Evolutionary conservation across 1,140 invertebrate genomes (phyloP).

Genomic region (Pseudomyrmex pallidus): DNA sequence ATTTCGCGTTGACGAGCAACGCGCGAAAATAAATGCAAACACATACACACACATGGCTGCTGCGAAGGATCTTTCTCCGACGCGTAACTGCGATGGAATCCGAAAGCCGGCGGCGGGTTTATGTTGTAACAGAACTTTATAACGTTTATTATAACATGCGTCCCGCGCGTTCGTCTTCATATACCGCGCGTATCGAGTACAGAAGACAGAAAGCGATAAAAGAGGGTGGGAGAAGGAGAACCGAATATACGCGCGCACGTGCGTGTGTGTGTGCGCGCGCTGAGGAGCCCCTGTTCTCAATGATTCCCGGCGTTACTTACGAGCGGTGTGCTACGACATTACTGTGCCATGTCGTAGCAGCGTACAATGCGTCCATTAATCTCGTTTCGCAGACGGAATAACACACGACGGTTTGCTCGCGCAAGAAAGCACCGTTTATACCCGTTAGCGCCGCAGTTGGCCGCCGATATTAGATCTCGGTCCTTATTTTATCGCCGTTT

Average conservation of each 20-base stretch:
- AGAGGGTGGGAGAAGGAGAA: constrained; percentile 19
- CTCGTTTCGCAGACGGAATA: constrained; percentile 47
- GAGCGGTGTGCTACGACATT: constrained; percentile 44
- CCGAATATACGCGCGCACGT: neutral
- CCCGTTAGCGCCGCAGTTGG: constrained; percentile 33
- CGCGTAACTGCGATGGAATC: neutral
- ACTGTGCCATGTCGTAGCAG: constrained; percentile 42
- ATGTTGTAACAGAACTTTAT: constrained; percentile 18
- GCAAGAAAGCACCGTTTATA: constrained; percentile 49
- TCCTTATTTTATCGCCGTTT: constrained; percentile 12
- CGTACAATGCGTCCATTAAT: constrained; percentile 57
- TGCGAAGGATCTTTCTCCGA: constrained; percentile 7
- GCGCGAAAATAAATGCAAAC: constrained; percentile 4
- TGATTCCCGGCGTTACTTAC: constrained; percentile 48
- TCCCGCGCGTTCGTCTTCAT: constrained; percentile 2
- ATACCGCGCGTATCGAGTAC: constrained; percentile 19
- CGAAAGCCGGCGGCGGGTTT: neutral
- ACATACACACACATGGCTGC: too few species aligned
- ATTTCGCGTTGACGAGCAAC: neutral
- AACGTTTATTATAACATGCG: constrained; percentile 1
- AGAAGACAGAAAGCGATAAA: constrained; percentile 23
- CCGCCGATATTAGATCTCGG: constrained; percentile 26
- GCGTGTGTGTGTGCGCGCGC: neutral
- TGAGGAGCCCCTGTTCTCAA: constrained; percentile 37
- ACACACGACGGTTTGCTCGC: constrained; percentile 45